Base-by-base conservation (phyloP, 2,797 vertebrate genomes). In the Phalloptychus januarius region DNA sequence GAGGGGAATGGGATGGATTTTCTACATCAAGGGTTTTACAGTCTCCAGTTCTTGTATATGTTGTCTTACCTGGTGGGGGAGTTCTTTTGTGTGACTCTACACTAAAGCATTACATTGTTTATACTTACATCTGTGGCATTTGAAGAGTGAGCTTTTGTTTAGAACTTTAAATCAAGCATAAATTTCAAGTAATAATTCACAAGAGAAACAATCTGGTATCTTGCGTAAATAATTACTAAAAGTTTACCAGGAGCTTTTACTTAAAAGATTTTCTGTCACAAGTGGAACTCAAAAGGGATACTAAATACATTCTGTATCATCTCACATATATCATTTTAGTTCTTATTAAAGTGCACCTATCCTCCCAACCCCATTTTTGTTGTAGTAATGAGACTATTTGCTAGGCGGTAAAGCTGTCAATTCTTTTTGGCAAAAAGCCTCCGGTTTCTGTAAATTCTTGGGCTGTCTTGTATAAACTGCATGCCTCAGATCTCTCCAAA, bases 1-100 rank as follows among this genome's bases (percentile, higher is more conserved):
- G 0, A 87, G 86, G 85, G 86, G 90, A 71, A 71, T 71, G 67
- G 74, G 74, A 88, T 92, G 82, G 81, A 72, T 91, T 90, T 85
- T 90, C 91, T 93, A 93, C 80, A 78, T 88, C 90, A 93, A 92
- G 88, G 93, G 94, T 93, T 95, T 93, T 88, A 93, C 93, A 94
- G 85, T 94, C 92, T 93, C 93, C 92, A 92, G 83, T 88, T 91
- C 87, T 90, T 83, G 83, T 91, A 73, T 72, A 46, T 79, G 74
- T 85, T 67, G 33, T 83, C 67, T 78, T 40, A 61, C 72, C 80
- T 83, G 77, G 73, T 79, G 79, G 83, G 65, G 54, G 13, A 46
- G 56, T 72, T 76, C 72, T 72, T 52, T 78, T 46, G 28, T 52
- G 23, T 67, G 77, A 79, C 33, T 31, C 36, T 79, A 72, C 44